Evolutionary conservation across 2,113 vertebrate species (phyloP).

Genomic region (Ia io): DNA sequence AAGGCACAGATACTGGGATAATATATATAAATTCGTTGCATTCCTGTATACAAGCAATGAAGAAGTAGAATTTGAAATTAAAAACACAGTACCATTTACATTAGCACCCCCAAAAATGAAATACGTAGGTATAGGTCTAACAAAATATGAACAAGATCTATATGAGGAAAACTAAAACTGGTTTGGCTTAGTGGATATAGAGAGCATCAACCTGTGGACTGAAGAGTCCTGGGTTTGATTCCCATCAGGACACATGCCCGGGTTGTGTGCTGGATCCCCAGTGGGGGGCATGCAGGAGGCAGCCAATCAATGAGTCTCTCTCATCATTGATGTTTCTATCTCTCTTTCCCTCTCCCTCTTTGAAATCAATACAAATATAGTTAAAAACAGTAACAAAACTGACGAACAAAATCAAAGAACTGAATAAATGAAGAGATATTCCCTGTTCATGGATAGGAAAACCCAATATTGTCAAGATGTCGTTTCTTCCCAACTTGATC

Average conservation of each 20-base stretch:
- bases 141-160: neutral
- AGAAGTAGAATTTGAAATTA: neutral
- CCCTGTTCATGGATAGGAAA: neutral
- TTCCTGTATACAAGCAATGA: neutral
- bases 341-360: too few relatives aligned
- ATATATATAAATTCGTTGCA: neutral
- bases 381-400: neutral
- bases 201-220: too few relatives aligned
- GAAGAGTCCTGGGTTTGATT: too few relatives aligned
- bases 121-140: neutral
- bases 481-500: neutral
- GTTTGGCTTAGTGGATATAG: too few relatives aligned
- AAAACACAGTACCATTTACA: neutral
- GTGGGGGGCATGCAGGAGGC: too few relatives aligned
- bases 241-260: too few relatives aligned
- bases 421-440: neutral
- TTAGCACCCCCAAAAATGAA: neutral
- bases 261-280: too few relatives aligned
- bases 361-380: too few relatives aligned
- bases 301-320: too few relatives aligned
- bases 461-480: neutral
- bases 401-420: neutral
- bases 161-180: neutral
- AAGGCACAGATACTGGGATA: neutral
- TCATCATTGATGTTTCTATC: too few relatives aligned